Evolutionary conservation across 2,888 invertebrate genomes (phyloP), one percentile per base, ranked within the genome.

Genomic region (Chloromyia formosa): DNA sequence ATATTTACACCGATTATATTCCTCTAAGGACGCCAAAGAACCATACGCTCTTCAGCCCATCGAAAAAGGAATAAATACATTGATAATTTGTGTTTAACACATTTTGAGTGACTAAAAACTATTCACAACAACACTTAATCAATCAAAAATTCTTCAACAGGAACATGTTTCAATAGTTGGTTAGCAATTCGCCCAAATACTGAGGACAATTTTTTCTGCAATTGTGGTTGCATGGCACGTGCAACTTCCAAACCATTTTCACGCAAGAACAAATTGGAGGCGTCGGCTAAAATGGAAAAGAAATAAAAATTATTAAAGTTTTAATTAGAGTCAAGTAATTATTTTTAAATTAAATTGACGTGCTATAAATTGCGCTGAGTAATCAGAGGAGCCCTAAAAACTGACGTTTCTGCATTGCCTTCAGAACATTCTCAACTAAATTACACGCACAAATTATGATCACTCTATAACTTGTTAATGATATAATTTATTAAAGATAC

Each of bases 161-260:
- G 90, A 42, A 92, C 88, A 81, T 92, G 87, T 74, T 87, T 88
- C 73, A 92, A 83, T 75, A 92, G 83, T 80, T 90, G 89, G 83
- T 92, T 92, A 49, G 90, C 88, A 79, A 92, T 88, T 75, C 87
- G 87, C 77, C 88, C 87, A 81, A 92, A 91, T 60, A 91, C 87
- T 16, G 82, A 83, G 1, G 91, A 88, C 73, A 92, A 82, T 82
- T 92, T 91, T 80, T 87, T 88, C 79, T 89, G 88, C 76, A 92
- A 83, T 80, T 92, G 91, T 0, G 90, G 89, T 80, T 89, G 88
- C 92, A 92, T 92, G 4, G 88, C 88, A 80, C 90, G 89, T 75
- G 92, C 83, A 0, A 92, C 91, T 83, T 92, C 89, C 75, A 89
- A 88, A 0, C 91, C 91, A 80, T 92, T 91, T 80, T 92, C 91